Evolutionary conservation across 2,113 vertebrate species (phyloP).

Genomic region (Mixornis gularis): DNA sequence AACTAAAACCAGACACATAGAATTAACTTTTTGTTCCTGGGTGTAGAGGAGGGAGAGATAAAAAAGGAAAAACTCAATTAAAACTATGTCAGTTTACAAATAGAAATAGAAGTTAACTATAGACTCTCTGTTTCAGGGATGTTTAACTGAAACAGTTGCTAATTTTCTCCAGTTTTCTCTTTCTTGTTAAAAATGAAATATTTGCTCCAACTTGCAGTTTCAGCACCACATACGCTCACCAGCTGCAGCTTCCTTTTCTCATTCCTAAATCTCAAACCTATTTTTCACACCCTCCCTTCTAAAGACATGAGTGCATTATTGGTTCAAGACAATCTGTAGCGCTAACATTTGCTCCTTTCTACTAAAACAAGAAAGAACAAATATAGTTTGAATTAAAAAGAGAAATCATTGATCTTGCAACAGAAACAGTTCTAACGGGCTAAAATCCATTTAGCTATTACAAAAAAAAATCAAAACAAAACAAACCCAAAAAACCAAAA

Average conservation of each 20-base stretch:
- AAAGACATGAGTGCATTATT: not conserved
- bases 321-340: not conserved
- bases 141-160: not conserved
- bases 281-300: not conserved
- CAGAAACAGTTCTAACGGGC: not conserved
- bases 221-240: not conserved
- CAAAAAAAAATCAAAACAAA: too few species aligned
- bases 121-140: not conserved
- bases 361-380: not conserved
- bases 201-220: not conserved
- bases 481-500: not conserved
- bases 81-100: not conserved
- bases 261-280: not conserved
- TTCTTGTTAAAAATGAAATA: not conserved
- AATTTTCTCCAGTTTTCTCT: not conserved
- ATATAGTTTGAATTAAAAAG: not conserved
- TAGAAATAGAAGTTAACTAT: not conserved
- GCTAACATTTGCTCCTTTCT: not conserved
- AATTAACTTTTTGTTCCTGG: not conserved
- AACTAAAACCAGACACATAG: not conserved
- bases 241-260: not conserved
- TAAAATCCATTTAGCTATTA: not conserved
- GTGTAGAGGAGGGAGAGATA: not conserved
- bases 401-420: not conserved
- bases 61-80: not conserved